Evolutionary conservation across 2,888 invertebrate species (phyloP).

Genomic region (Melangyna quadrimaculata): DNA sequence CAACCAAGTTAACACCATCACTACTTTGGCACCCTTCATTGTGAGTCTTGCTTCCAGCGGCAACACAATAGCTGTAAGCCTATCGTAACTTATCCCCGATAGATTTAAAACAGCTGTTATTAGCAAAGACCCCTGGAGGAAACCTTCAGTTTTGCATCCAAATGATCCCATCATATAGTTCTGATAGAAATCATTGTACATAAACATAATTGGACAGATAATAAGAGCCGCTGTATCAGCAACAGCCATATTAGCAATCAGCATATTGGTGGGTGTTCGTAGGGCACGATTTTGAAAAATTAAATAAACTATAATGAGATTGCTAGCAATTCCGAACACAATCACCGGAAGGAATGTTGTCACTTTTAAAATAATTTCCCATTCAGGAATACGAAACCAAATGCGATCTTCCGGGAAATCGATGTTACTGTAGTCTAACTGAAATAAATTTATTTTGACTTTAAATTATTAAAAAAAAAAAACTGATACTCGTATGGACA

Average conservation of each 20-base stretch:
- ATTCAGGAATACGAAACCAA: conserved; percentile 84
- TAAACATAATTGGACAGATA: conserved; percentile 89
- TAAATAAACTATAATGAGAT: conserved; percentile 85
- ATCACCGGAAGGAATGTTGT: conserved; percentile 84
- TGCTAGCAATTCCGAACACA: conserved; percentile 85
- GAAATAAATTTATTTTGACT: background rate
- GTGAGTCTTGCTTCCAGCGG: conserved; percentile 87
- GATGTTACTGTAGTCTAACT: conserved; percentile 81
- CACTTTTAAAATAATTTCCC: conserved; percentile 85
- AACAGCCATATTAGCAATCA: conserved; percentile 88
- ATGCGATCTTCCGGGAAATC: conserved; percentile 83
- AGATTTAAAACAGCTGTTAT: conserved; percentile 90
- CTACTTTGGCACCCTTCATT: conserved; percentile 84
- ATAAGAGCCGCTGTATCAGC: conserved; percentile 86
- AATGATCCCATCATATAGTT: conserved; percentile 88
- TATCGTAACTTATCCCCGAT: conserved; percentile 90
- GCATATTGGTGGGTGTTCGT: conserved; percentile 86
- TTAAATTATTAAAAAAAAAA: background rate
- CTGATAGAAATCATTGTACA: conserved; percentile 89
- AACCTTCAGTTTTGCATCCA: conserved; percentile 90
- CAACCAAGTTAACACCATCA: conserved; percentile 87
- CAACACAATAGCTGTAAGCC: conserved; percentile 89
- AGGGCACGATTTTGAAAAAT: conserved; percentile 85
- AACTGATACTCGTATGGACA: too few relatives aligned
- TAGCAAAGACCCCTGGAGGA: conserved; percentile 87